phyloP scores from a whole-genome alignment of 2,888 invertebrate species.

The Phrixothrix hirtus region DNA sequence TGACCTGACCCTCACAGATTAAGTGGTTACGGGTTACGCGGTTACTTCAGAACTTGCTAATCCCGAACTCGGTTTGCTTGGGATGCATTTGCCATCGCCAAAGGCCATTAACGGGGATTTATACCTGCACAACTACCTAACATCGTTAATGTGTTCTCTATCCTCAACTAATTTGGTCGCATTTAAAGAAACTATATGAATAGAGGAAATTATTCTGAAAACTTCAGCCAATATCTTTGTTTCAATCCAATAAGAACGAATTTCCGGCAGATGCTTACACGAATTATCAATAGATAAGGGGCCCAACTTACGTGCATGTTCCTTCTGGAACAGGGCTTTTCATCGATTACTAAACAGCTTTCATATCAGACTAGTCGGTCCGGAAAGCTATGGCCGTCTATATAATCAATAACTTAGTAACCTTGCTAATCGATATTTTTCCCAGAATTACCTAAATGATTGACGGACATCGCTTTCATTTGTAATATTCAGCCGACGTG shows the following conservation, averaged over 20 bases:
- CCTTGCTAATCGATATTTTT: constrained; percentile 27
- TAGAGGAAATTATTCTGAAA: constrained; percentile 3
- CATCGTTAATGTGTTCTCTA: constrained; percentile 19
- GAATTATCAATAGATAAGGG: constrained; percentile 13
- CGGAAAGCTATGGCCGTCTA: constrained; percentile 19
- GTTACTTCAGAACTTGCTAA: constrained; percentile 52
- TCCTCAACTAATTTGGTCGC: constrained; percentile 8
- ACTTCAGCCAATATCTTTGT: constrained; percentile 4
- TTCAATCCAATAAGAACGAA: constrained; percentile 11
- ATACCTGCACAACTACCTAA: constrained; percentile 32
- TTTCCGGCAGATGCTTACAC: constrained; percentile 13
- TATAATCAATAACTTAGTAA: constrained; percentile 24
- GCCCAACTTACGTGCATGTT: too few species aligned
- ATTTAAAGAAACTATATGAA: constrained; percentile 6
- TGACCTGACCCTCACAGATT: constrained; percentile 54
- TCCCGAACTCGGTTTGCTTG: constrained; percentile 38
- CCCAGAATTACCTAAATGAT: constrained; percentile 20
- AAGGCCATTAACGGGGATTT: constrained; percentile 33
- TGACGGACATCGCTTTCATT: constrained; percentile 25
- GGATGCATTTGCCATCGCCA: constrained; percentile 34
- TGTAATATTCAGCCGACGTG: constrained; percentile 31
- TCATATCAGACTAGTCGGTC: too few species aligned
- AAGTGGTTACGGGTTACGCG: constrained; percentile 55
- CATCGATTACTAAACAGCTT: constrained; percentile 23
- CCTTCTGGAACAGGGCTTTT: neutral